A percentile compares a stretch with the other conserved stretches of the same genome.
phyloP scores from a whole-genome alignment of 1,140 invertebrate genomes.

The Drosophila seguyi region DNA sequence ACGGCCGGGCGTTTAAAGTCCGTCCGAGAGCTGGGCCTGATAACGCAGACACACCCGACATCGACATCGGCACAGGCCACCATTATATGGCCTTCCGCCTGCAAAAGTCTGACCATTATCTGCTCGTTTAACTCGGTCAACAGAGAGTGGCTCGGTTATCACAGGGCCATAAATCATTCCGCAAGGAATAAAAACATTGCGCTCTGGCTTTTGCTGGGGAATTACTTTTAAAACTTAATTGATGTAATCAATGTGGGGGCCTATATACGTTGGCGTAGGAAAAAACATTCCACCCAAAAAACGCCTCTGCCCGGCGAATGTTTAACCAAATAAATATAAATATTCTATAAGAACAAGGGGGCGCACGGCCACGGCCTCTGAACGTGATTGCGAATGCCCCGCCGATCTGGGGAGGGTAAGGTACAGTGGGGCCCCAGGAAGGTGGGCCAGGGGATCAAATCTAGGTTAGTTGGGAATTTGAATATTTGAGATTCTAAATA shows the following conservation, averaged over 20 bases:
- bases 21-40: slow-evolving; percentile 31
- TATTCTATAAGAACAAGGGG: slow-evolving; percentile 12
- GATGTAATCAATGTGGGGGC: slow-evolving; percentile 34
- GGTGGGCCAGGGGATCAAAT: neutral
- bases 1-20: slow-evolving; percentile 36
- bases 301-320: neutral
- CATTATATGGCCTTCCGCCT: slow-evolving; percentile 22
- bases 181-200: slow-evolving; percentile 8
- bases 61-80: slow-evolving; percentile 1
- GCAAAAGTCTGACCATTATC: slow-evolving; percentile 31
- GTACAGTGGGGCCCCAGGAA: slow-evolving; percentile 1
- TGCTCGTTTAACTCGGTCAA: slow-evolving; percentile 58
- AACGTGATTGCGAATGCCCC: slow-evolving; percentile 45
- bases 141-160: slow-evolving; percentile 43
- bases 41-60: slow-evolving; percentile 6
- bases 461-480: too few species aligned
- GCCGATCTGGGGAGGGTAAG: slow-evolving; percentile 8
- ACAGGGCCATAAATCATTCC: slow-evolving; percentile 58
- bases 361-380: slow-evolving; percentile 16
- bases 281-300: slow-evolving; percentile 34
- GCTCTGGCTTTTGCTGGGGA: neutral
- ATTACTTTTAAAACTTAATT: slow-evolving; percentile 51
- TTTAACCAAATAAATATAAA: slow-evolving; percentile 39
- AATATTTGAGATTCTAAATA: too few species aligned
- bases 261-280: neutral